These are phyloP conservation scores for Coptodon rendalli DNA, from an alignment of 2,113 vertebrate genomes.

Conservation along the genomic window DNA sequence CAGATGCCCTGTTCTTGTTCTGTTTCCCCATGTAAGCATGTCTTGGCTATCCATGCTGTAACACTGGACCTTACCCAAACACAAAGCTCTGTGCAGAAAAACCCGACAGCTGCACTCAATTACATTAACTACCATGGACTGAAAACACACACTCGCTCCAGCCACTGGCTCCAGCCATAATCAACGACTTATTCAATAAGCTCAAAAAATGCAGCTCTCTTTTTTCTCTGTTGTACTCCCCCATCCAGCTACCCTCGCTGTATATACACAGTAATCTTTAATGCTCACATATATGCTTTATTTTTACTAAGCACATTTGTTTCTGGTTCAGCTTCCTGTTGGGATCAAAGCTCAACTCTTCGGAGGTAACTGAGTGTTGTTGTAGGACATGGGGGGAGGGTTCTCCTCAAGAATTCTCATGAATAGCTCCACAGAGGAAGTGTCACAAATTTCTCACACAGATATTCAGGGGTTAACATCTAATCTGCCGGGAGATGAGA, in stretches of 20 bases:
- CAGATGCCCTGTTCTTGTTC: slow-evolving; percentile 51
- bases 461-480: slow-evolving; percentile 19
- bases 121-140: slow-evolving; percentile 57
- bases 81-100: slow-evolving; percentile 54
- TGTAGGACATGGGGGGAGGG: neutral
- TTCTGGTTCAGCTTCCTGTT: slow-evolving; percentile 11
- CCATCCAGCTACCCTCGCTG: neutral
- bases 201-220: slow-evolving; percentile 45
- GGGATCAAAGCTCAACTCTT: slow-evolving; percentile 28
- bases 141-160: slow-evolving; percentile 46
- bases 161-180: slow-evolving; percentile 60
- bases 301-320: slow-evolving; percentile 1
- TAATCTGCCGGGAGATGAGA: slow-evolving; percentile 40
- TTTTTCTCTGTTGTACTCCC: neutral
- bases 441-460: slow-evolving; percentile 17
- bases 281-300: neutral
- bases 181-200: slow-evolving; percentile 68
- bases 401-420: slow-evolving; percentile 21
- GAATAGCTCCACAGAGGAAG: slow-evolving; percentile 13
- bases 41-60: slow-evolving; percentile 36
- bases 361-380: neutral
- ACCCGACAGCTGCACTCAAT: slow-evolving; percentile 66
- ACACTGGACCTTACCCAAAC: slow-evolving; percentile 54
- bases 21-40: slow-evolving; percentile 50
- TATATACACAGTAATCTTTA: neutral